phyloP scores from a whole-genome alignment of 2,797 vertebrate species.

The Enteromius afrohamiltoni region DNA sequence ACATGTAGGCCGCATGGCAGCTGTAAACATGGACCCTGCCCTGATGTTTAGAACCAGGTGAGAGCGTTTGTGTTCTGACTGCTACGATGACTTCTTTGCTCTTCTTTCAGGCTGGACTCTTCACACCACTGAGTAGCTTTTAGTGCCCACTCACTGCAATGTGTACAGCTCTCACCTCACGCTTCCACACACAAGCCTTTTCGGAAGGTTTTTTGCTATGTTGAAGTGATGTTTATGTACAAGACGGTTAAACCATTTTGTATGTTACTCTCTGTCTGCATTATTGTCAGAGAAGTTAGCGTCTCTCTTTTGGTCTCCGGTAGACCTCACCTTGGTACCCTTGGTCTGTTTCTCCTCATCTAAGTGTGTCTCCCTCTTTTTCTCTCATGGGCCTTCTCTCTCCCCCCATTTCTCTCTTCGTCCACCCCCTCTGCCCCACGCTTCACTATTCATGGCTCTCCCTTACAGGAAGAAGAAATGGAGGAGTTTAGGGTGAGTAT shows the following conservation, averaged over 20 bases:
- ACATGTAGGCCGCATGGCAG: conserved; percentile 97
- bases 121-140: conserved; percentile 41
- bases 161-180: conserved; percentile 29
- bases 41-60: conserved; percentile 98
- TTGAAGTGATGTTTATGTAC: conserved; percentile 29
- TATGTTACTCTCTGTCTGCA: conserved; percentile 34
- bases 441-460: conserved; percentile 92
- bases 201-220: conserved; percentile 30
- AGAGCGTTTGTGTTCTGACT: conserved; percentile 12
- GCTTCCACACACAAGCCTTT: conserved; percentile 41
- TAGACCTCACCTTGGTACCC: conserved; percentile 84
- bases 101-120: conserved; percentile 27
- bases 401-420: conserved; percentile 67
- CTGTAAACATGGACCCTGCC: conserved; percentile 98
- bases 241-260: neutral
- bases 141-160: conserved; percentile 34
- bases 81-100: neutral
- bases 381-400: conserved; percentile 67
- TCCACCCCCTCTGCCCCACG: conserved; percentile 83
- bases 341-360: conserved; percentile 87
- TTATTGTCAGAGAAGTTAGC: conserved; percentile 56
- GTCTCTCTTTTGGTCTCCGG: conserved; percentile 76
- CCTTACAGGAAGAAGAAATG: conserved; percentile 99
- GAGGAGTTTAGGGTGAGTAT: conserved; percentile 99
- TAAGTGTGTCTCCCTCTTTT: conserved; percentile 91